Conservation (phyloP, 2,888 invertebrate species). For the Brachynemurus nebulosus region DNA sequence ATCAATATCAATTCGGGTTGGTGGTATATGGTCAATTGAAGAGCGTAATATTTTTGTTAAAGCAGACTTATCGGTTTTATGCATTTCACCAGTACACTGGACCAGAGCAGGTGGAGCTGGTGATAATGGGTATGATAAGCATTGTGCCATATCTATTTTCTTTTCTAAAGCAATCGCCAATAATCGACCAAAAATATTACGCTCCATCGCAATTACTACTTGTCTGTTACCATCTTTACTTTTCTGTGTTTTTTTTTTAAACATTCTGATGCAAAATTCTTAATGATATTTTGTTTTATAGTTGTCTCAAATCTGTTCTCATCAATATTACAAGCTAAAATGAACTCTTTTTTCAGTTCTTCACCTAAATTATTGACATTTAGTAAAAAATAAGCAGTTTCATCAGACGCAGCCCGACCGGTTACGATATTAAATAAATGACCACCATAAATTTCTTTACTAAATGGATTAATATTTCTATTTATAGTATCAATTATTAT, state of each 20-base stretch:
- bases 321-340: conserved; percentile 2
- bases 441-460: conserved; percentile 16
- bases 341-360: neutral
- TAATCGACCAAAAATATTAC: conserved; percentile 21
- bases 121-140: conserved; percentile 26
- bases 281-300: neutral
- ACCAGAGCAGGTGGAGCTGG: conserved; percentile 17
- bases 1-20: conserved; percentile 11
- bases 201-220: conserved; percentile 21
- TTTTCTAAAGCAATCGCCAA: conserved; percentile 21
- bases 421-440: conserved; percentile 23
- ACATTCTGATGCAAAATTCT: conserved; percentile 1
- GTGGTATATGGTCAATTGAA: conserved; percentile 8
- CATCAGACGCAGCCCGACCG: conserved; percentile 22
- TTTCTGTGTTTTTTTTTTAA: conserved; percentile 8
- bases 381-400: conserved; percentile 22
- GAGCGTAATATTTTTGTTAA: conserved; percentile 11
- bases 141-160: conserved; percentile 23
- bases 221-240: conserved; percentile 11
- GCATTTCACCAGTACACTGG: conserved; percentile 11
- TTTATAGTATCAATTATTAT: conserved; percentile 19
- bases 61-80: conserved; percentile 12
- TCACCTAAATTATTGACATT: conserved; percentile 17
- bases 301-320: neutral
- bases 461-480: conserved; percentile 20